These are phyloP conservation scores for Mallotus villosus DNA, from an alignment of 2,797 vertebrate species.

Conservation along the genomic window DNA sequence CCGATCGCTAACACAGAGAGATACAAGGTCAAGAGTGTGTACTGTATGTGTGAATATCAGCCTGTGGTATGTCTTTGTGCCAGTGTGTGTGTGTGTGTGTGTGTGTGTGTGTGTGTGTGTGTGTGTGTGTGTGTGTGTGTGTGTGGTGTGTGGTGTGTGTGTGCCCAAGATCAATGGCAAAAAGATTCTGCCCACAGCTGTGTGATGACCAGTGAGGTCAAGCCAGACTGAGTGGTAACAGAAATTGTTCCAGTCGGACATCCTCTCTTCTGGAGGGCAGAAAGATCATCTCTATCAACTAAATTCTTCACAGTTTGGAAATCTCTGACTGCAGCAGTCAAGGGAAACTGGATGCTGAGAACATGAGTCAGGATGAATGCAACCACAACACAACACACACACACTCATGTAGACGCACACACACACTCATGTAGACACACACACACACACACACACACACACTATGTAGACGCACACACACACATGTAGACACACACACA, in stretches of 20 bases:
- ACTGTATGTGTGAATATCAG: background rate
- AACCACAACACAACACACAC: conserved; percentile 6
- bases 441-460: conserved; percentile 11
- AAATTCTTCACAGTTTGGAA: conserved; percentile 23
- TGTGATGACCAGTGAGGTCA: conserved; percentile 66
- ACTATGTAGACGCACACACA: conserved; percentile 1
- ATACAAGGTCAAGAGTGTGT: conserved; percentile 54
- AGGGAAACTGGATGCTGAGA: background rate
- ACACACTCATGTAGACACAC: background rate
- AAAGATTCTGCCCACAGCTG: conserved; percentile 61
- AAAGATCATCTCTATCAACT: conserved; percentile 41
- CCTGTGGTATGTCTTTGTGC: conserved; percentile 37
- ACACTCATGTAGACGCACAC: background rate
- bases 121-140: conserved; percentile 17
- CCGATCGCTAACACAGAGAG: conserved; percentile 49
- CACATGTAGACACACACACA: too few species aligned
- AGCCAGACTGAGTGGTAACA: conserved; percentile 62
- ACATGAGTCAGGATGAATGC: conserved; percentile 7
- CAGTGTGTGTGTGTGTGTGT: conserved; percentile 26
- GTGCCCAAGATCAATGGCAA: conserved; percentile 47
- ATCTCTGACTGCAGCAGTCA: background rate
- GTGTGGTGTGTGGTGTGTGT: conserved; percentile 8
- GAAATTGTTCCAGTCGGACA: conserved; percentile 67
- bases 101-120: conserved; percentile 23
- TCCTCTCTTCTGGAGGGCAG: conserved; percentile 41